Evolutionary conservation across 92 coral and sea anemone species (phyloP).

Genomic region (Zoanthus solanderi): DNA sequence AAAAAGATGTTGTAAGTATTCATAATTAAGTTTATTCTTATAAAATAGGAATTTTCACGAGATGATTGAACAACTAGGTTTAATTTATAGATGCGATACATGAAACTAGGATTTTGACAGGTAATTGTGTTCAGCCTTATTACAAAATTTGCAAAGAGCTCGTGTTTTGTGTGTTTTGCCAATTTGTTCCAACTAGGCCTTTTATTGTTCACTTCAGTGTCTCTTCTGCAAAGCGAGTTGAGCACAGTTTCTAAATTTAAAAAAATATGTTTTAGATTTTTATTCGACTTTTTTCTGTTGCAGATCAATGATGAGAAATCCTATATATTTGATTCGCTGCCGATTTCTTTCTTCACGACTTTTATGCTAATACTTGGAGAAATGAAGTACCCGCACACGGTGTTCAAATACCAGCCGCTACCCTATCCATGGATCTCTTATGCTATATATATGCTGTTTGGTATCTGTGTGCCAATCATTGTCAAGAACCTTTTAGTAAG

Average conservation of each 20-base stretch:
- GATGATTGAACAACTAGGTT: too few species aligned
- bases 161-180: too few species aligned
- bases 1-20: constrained; percentile 11
- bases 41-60: too few species aligned
- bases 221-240: background rate
- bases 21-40: background rate
- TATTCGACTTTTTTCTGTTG: background rate
- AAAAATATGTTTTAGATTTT: background rate
- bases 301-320: constrained; percentile 35
- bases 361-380: constrained; percentile 93
- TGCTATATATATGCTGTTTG: constrained; percentile 83
- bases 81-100: too few species aligned
- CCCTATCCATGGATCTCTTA: constrained; percentile 83
- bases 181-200: too few species aligned
- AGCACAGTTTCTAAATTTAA: too few species aligned
- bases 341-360: constrained; percentile 86
- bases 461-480: constrained; percentile 90
- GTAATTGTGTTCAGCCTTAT: too few species aligned
- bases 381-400: constrained; percentile 93
- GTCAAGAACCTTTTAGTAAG: constrained; percentile 89
- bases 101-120: too few species aligned
- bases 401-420: constrained; percentile 86
- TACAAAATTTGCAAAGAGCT: too few species aligned
- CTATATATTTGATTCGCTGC: constrained; percentile 72
- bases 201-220: too few species aligned